Base-by-base conservation (phyloP, 2,113 vertebrate species). In the Esox niger region DNA sequence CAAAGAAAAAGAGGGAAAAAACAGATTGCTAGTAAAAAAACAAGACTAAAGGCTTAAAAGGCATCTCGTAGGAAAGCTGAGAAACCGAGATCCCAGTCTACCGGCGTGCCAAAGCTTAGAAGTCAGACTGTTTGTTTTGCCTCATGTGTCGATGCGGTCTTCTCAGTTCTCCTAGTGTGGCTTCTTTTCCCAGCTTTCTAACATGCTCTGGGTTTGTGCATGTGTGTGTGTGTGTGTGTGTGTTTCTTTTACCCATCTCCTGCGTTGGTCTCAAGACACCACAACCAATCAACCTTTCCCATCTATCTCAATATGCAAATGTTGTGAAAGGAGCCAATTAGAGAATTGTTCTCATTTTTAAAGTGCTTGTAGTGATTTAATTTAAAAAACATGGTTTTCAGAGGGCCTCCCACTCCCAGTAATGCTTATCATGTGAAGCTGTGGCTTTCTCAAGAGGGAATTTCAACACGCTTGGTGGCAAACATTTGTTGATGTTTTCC, bases 401-500 rank as follows among this genome's bases (percentile, higher is more conserved):
- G 78, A 17, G 38, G 38, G 11, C 84, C 81, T 81, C 68, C 75
- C 66, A 17, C 47, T 21, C 47, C n/a, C 63, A 78, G 78, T 90
- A 90, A 88, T 87, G 88, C 74, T 73, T 87, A 76, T 83, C 89
- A 90, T 88, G 82, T 89, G 86, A 77, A 71, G 67, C 73, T 84
- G 81, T 62, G 87, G 84, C 77, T 88, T 84, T 80, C 73, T 81
- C 27, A 35, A 6, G 57, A 38, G 29, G 63, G 66, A 67, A 63
- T 68, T 74, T 75, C 79, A 90, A 87, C 88, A 84, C 86, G 88
- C 89, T 89, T 87, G 87, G 90, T 90, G 91, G 87, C 84, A 80
- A 88, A 89, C 87, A 88, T 88, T 90, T 91, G 86, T 90, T 88
- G 87, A 78, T 86, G 85, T 89, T 89, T 88, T 89, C 75, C 77